These are phyloP conservation scores for Nesoenas mayeri DNA, from an alignment of 2,113 vertebrate genomes.

Conservation along the genomic window DNA sequence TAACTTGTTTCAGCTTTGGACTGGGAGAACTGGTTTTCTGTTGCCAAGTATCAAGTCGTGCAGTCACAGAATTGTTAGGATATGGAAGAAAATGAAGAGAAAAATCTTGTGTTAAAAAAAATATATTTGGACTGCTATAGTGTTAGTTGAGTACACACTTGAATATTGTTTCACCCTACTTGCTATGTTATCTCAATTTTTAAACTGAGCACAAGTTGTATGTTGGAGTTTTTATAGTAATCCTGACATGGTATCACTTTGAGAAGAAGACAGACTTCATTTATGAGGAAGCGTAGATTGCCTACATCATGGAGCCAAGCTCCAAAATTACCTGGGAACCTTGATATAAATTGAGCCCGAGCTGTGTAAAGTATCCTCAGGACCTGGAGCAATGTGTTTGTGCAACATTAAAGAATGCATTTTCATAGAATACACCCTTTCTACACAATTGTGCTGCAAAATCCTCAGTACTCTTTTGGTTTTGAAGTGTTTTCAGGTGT, in stretches of 20 bases:
- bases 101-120: neutral
- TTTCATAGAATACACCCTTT: neutral
- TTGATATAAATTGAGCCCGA: neutral
- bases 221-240: neutral
- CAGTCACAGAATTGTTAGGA: neutral
- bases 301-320: neutral
- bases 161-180: neutral
- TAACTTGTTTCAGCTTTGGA: neutral
- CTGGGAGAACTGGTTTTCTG: neutral
- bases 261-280: neutral
- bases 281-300: neutral
- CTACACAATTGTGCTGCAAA: neutral
- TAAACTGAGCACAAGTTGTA: neutral
- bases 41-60: neutral
- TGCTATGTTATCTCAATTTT: neutral
- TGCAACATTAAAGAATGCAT: neutral
- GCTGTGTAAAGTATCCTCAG: neutral
- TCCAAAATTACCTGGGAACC: neutral
- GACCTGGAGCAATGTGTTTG: neutral
- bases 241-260: neutral
- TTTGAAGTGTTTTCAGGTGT: neutral
- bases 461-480: neutral
- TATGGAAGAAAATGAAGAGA: neutral
- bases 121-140: neutral
- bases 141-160: neutral